phyloP scores from a whole-genome alignment of 2,113 vertebrate genomes.

The Labrus mixtus region DNA sequence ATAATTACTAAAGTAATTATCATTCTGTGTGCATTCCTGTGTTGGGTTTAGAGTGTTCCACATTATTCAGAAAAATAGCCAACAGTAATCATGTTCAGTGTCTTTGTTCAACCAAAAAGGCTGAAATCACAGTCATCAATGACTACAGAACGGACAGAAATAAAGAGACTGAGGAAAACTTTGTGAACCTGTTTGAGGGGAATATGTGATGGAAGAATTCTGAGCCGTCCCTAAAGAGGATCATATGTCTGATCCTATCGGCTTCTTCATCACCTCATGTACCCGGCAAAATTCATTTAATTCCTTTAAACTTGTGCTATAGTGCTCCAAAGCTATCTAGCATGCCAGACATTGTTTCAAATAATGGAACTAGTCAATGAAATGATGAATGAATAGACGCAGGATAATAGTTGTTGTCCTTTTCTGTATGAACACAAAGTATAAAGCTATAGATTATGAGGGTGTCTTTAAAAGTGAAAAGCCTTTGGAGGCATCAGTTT shows the following conservation, averaged over 20 bases:
- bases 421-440: no score
- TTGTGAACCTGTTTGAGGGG: slow-evolving; percentile 5
- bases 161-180: not conserved
- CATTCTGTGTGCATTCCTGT: slow-evolving; percentile 45
- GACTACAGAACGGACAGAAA: not conserved
- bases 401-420: no score
- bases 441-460: no score
- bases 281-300: not conserved
- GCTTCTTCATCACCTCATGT: slow-evolving; percentile 1
- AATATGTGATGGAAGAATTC: slow-evolving; percentile 30
- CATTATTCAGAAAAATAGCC: slow-evolving; percentile 44
- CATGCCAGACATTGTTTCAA: not conserved
- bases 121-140: slow-evolving; percentile 27
- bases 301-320: no score
- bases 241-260: not conserved
- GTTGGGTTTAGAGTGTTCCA: slow-evolving; percentile 48
- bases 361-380: no score
- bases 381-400: no score
- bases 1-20: slow-evolving; percentile 54
- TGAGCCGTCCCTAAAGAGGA: slow-evolving; percentile 17
- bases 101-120: slow-evolving; percentile 39
- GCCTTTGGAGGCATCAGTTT: no score
- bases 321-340: not conserved
- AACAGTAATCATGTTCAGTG: slow-evolving; percentile 25
- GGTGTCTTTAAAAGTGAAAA: no score